Conservation (phyloP, 2,113 vertebrate species). For the Phodopus roborovskii region DNA sequence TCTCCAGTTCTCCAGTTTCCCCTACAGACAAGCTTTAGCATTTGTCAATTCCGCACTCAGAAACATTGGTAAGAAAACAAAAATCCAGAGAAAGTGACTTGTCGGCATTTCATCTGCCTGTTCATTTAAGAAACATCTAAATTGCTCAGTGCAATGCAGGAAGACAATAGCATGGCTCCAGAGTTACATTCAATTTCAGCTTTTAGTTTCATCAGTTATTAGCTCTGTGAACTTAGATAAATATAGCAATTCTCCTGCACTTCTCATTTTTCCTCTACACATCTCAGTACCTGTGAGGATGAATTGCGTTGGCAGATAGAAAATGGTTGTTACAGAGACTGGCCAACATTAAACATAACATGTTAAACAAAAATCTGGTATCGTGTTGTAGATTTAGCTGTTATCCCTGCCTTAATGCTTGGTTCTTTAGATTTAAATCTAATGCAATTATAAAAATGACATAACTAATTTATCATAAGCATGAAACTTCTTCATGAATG, state of each 20-base stretch:
- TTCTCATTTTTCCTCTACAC: not conserved
- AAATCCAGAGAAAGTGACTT: not conserved
- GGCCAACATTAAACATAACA: not conserved
- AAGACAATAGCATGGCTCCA: not conserved
- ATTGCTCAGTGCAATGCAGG: not conserved
- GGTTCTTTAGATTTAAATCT: conserved; percentile 16
- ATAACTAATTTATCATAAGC: not conserved
- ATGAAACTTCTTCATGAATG: not conserved
- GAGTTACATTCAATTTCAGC: not conserved
- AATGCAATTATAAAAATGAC: not conserved
- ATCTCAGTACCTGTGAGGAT: not conserved
- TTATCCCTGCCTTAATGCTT: not conserved
- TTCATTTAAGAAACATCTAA: not conserved
- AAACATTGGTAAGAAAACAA: not conserved
- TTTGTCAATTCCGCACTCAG: not conserved
- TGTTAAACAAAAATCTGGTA: not conserved
- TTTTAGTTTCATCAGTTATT: not conserved
- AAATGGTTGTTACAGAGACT: not conserved
- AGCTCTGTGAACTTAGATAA: not conserved
- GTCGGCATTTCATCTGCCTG: not conserved
- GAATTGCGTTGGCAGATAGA: not conserved
- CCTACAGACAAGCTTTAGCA: too few relatives aligned
- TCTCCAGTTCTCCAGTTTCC: not conserved
- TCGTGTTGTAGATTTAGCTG: not conserved
- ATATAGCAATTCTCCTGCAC: not conserved